Percentiles rank a stretch among this genome's conserved stretches.
Conservation (phyloP, 92 coral and sea anemone genomes). For the Plumapathes pennacea region DNA sequence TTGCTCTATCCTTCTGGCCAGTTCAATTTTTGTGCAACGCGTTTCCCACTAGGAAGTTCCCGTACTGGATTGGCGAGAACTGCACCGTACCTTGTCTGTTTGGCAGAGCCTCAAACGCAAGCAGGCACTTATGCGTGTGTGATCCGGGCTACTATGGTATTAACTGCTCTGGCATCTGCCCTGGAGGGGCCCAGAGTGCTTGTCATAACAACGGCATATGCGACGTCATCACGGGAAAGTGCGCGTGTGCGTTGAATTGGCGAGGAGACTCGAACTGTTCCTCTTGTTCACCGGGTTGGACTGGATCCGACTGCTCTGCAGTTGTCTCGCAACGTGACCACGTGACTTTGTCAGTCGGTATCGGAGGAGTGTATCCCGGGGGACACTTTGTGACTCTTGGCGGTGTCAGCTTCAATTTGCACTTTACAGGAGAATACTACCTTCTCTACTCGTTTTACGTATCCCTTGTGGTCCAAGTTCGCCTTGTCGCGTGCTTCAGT, state of each 20-base stretch:
- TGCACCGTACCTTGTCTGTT: conserved; percentile 80
- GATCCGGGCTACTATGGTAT: conserved; percentile 76
- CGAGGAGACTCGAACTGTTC: conserved; percentile 82
- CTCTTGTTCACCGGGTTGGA: conserved; percentile 81
- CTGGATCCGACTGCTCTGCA: conserved; percentile 83
- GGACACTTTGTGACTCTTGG: conserved; percentile 79
- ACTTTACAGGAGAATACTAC: conserved; percentile 86
- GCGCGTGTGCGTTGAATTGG: conserved; percentile 86
- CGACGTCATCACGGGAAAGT: conserved; percentile 61
- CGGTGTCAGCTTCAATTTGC: conserved; percentile 70
- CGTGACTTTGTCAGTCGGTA: conserved; percentile 43
- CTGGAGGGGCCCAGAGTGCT: conserved; percentile 76
- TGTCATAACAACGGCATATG: conserved; percentile 87
- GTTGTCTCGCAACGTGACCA: conserved; percentile 52
- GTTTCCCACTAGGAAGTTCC: conserved; percentile 79
- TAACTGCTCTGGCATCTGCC: conserved; percentile 84
- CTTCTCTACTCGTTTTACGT: conserved; percentile 66
- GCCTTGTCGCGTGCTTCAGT: conserved; percentile 77
- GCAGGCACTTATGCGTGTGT: conserved; percentile 68
- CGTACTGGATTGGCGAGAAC: conserved; percentile 92
- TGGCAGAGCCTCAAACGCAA: conserved; percentile 61
- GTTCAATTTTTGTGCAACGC: conserved; percentile 83
- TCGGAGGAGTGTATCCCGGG: conserved; percentile 64
- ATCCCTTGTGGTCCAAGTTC: conserved; percentile 68
- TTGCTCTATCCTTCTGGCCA: conserved; percentile 76